Conservation (phyloP, 1,140 invertebrate species). For the Hesperophylax magnus region DNA sequence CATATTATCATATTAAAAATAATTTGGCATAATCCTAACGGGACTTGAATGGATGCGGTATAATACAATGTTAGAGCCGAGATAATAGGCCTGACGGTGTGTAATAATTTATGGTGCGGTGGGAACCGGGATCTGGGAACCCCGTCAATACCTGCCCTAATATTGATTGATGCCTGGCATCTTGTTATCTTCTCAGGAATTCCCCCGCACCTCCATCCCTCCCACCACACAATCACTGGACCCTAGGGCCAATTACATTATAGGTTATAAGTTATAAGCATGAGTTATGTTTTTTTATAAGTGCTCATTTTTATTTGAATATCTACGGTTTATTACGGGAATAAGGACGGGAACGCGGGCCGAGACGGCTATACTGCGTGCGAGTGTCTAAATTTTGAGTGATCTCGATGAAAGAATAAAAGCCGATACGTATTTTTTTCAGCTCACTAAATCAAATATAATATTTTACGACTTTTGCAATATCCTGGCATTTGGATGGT, state of each 20-base stretch:
- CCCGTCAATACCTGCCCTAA: conserved; percentile 41
- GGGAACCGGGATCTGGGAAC: neutral
- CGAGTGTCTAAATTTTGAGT: neutral
- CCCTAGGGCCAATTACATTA: conserved; percentile 14
- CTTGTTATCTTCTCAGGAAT: conserved; percentile 26
- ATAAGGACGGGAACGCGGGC: neutral
- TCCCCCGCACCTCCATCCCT: neutral
- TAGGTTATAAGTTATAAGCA: conserved; percentile 6
- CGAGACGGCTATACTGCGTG: neutral
- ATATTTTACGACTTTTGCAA: no score
- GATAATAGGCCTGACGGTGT: neutral
- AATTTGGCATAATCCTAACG: conserved; percentile 24
- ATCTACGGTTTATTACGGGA: conserved; percentile 13
- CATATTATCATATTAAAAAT: neutral
- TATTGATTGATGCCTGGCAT: conserved; percentile 34
- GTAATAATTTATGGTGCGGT: conserved; percentile 5
- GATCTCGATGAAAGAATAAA: neutral
- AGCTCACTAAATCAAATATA: no score
- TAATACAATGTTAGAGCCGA: neutral
- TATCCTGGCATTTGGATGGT: no score
- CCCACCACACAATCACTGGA: neutral
- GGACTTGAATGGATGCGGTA: neutral
- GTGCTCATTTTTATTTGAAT: conserved; percentile 40
- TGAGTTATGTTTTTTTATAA: conserved; percentile 39
- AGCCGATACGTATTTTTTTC: no score